These are phyloP conservation scores for Caenorhabditis sp. DNA, from an alignment of 2,888 invertebrate species.

Conservation along the genomic window DNA sequence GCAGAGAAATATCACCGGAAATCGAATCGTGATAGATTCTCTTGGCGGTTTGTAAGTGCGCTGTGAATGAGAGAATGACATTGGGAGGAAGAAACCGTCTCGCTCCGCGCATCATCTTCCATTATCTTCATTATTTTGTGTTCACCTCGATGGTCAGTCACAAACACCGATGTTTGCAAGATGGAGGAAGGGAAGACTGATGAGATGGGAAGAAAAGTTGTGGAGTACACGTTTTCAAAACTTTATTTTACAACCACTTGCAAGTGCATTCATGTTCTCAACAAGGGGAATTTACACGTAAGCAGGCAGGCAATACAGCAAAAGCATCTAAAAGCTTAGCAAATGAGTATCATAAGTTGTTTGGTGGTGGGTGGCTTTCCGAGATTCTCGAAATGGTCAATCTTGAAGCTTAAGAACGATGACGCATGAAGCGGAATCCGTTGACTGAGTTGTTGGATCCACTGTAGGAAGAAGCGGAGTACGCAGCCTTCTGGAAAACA, in stretches of 20 bases:
- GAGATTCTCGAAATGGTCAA: constrained; percentile 57
- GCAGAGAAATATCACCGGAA: constrained; percentile 45
- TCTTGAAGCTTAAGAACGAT: constrained; percentile 28
- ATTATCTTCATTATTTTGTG: constrained; percentile 20
- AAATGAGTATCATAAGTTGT: constrained; percentile 58
- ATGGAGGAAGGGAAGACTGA: background rate
- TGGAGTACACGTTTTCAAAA: no score
- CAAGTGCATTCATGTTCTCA: constrained; percentile 25
- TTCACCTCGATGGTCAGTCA: constrained; percentile 15
- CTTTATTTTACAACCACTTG: constrained; percentile 23
- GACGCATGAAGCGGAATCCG: constrained; percentile 62
- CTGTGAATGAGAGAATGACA: constrained; percentile 39
- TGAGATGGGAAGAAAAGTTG: background rate
- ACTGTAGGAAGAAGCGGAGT: constrained; percentile 33
- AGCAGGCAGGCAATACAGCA: constrained; percentile 60
- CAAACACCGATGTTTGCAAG: constrained; percentile 8
- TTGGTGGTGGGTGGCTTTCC: constrained; percentile 23
- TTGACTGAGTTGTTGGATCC: constrained; percentile 48
- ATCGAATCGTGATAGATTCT: constrained; percentile 35
- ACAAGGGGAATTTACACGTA: constrained; percentile 45
- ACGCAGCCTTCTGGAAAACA: constrained; percentile 52
- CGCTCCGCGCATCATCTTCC: constrained; percentile 21
- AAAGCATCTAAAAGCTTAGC: constrained; percentile 61
- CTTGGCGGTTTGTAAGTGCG: constrained; percentile 28
- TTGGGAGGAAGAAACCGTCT: constrained; percentile 33